Percentiles rank a stretch among this genome's conserved stretches.
Conservation (phyloP, 2,797 vertebrate genomes). For the Pitangus sulphuratus region DNA sequence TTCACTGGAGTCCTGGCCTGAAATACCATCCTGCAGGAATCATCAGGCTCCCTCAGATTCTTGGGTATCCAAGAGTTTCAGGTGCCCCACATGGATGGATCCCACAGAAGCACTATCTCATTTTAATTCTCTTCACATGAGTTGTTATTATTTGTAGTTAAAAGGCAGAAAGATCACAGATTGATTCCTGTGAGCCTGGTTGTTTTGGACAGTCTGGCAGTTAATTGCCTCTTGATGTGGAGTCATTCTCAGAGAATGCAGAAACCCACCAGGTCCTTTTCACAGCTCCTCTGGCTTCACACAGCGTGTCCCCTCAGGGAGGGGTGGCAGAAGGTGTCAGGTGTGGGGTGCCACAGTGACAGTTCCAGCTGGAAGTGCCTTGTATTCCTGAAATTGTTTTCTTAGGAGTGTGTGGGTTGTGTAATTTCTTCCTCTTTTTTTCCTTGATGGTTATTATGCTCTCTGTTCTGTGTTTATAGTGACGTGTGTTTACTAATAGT, state of each 20-base stretch:
- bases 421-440: background rate
- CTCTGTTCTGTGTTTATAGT: constrained; percentile 43
- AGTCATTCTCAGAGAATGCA: background rate
- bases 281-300: background rate
- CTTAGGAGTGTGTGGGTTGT: background rate
- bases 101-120: background rate
- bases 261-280: background rate
- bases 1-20: background rate
- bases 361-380: background rate
- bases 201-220: background rate
- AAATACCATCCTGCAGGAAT: background rate
- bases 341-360: background rate
- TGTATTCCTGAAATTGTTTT: background rate
- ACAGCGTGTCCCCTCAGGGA: background rate
- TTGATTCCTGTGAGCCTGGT: background rate
- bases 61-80: background rate
- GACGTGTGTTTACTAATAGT: constrained; percentile 63
- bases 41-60: background rate
- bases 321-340: background rate
- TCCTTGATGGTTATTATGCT: background rate
- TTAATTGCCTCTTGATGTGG: background rate
- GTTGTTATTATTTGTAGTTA: background rate
- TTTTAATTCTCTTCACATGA: background rate
- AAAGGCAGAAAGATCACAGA: background rate
- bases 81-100: rapidly evolving